These are phyloP conservation scores for Yponomeuta plumbellus DNA, from an alignment of 2,888 invertebrate genomes.

Conservation along the genomic window DNA sequence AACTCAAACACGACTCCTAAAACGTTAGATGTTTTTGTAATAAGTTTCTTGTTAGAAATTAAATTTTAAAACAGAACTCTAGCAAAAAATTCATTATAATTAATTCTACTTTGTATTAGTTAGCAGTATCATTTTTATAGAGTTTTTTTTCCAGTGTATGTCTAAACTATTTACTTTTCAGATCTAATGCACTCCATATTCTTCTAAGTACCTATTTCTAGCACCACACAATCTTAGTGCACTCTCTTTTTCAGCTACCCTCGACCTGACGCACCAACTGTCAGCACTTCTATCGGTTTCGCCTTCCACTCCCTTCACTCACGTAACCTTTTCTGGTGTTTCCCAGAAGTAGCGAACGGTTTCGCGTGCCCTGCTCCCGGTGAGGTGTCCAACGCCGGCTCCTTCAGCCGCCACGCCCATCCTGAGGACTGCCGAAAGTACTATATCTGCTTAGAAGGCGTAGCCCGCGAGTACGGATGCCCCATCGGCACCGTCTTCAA, in stretches of 20 bases:
- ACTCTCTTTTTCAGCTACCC: not conserved
- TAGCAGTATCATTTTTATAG: not conserved
- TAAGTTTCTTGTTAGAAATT: too few relatives aligned
- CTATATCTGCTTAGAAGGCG: conserved; percentile 94
- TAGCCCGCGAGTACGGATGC: conserved; percentile 95
- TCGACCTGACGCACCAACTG: not conserved
- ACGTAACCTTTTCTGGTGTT: conserved; percentile 53
- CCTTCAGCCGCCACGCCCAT: conserved; percentile 96
- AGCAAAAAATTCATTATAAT: too few relatives aligned
- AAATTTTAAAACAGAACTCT: too few relatives aligned
- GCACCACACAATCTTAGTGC: not conserved
- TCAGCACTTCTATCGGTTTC: conserved; percentile 37
- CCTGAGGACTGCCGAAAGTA: conserved; percentile 96
- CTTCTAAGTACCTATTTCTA: not conserved
- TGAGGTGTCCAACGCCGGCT: conserved; percentile 88
- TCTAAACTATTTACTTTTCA: not conserved
- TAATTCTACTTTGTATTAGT: not conserved
- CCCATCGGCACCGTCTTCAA: conserved; percentile 97
- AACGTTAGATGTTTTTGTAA: too few relatives aligned
- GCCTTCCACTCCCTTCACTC: conserved; percentile 46
- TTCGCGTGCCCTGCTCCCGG: conserved; percentile 90
- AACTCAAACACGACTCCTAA: too few relatives aligned
- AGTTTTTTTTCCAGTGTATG: not conserved
- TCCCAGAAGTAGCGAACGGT: conserved; percentile 92
- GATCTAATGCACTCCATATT: not conserved